Evolutionary conservation across 2,113 vertebrate species (phyloP).

Genomic region (Crotalus tigris): DNA sequence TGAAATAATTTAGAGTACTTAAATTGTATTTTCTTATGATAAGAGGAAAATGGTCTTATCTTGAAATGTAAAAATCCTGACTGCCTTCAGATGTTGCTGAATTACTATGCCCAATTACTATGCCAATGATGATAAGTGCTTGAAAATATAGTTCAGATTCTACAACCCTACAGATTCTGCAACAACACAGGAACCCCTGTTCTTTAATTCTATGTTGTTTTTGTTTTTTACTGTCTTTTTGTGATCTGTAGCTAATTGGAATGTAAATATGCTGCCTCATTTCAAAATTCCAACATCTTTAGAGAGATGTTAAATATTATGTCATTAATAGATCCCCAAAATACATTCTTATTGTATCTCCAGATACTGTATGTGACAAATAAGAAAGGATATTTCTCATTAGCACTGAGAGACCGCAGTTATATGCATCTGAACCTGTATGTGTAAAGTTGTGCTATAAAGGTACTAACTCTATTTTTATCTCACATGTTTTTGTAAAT

Average conservation of each 20-base stretch:
- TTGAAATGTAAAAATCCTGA: neutral
- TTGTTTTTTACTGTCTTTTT: conserved; percentile 19
- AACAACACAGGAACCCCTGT: neutral
- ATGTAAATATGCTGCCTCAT: neutral
- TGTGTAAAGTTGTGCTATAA: neutral
- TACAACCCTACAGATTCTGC: neutral
- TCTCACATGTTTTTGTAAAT: neutral
- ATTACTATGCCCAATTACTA: neutral
- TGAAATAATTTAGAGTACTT: neutral
- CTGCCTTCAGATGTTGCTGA: neutral
- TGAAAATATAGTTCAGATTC: neutral
- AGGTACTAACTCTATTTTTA: conserved; percentile 17
- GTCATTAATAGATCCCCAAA: neutral
- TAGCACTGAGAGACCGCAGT: neutral
- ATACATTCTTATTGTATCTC: neutral
- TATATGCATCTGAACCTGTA: neutral
- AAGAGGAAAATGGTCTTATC: neutral
- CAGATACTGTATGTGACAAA: fast-evolving
- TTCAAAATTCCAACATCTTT: neutral
- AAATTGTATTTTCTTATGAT: neutral
- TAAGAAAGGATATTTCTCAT: conserved; percentile 12
- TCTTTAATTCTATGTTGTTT: neutral
- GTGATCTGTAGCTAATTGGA: neutral
- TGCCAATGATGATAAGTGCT: neutral
- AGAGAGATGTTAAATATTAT: neutral